A percentile compares a stretch with the other conserved stretches of the same genome.
Conservation (phyloP, 2,113 vertebrate genomes). For the Pachyramphus minor region DNA sequence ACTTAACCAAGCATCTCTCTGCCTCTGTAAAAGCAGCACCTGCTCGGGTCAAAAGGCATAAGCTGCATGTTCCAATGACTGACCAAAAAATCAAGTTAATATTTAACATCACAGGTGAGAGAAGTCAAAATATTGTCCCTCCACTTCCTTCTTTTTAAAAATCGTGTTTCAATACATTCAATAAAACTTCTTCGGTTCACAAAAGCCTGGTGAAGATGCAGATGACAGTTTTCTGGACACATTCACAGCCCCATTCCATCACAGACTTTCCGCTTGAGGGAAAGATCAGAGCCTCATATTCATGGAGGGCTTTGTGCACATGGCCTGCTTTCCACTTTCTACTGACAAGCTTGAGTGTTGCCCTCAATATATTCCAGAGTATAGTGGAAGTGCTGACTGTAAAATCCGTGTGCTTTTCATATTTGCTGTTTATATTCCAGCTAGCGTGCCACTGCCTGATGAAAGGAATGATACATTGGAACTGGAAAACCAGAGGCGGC, state of each 20-base stretch:
- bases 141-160: background rate
- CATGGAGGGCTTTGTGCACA: background rate
- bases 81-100: constrained; percentile 96
- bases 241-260: background rate
- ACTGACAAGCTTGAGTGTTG: background rate
- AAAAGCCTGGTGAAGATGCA: background rate
- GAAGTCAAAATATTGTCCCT: background rate
- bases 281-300: background rate
- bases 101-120: constrained; percentile 96
- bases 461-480: constrained; percentile 93
- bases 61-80: constrained; percentile 72
- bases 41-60: constrained; percentile 82
- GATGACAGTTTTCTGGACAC: background rate
- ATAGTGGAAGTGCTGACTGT: background rate
- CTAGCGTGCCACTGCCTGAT: constrained; percentile 91
- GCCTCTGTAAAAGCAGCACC: constrained; percentile 30
- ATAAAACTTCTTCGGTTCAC: background rate
- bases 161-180: background rate
- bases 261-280: background rate
- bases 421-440: constrained; percentile 79
- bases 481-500: constrained; percentile 88
- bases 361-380: background rate
- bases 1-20: constrained; percentile 59
- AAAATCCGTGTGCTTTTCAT: constrained; percentile 19
- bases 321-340: background rate